phyloP scores from a whole-genome alignment of 2,797 vertebrate species.

The Pipistrellus kuhlii region DNA sequence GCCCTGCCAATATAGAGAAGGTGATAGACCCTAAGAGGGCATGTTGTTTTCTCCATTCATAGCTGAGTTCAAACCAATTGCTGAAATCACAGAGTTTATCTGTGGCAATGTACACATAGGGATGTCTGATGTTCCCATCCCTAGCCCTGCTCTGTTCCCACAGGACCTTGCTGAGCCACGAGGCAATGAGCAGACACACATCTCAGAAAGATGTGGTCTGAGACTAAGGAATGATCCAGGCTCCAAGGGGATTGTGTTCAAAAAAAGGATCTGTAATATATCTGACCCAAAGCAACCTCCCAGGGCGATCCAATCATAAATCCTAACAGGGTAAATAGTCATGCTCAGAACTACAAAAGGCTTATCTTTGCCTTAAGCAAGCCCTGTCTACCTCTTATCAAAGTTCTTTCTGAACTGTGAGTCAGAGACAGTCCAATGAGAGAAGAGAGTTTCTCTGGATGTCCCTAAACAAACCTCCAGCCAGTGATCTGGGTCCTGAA shows the following conservation, averaged over 20 bases:
- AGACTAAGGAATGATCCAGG: neutral
- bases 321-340: neutral
- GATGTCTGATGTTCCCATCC: neutral
- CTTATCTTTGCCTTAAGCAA: neutral
- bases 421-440: neutral
- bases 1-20: neutral
- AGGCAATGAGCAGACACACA: neutral
- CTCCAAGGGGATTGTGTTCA: too few species aligned
- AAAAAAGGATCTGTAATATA: neutral
- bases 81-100: neutral
- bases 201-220: neutral
- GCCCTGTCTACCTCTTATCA: neutral
- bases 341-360: neutral
- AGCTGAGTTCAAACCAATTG: neutral
- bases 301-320: neutral
- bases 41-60: neutral
- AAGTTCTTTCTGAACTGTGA: neutral
- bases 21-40: neutral
- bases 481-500: neutral
- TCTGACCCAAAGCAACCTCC: neutral
- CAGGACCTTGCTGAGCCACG: neutral
- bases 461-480: neutral
- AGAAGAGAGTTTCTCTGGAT: neutral
- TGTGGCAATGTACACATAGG: neutral
- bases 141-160: neutral